Evolutionary conservation across 2,113 vertebrate species (phyloP).

Genomic region (Toxostoma redivivum): DNA sequence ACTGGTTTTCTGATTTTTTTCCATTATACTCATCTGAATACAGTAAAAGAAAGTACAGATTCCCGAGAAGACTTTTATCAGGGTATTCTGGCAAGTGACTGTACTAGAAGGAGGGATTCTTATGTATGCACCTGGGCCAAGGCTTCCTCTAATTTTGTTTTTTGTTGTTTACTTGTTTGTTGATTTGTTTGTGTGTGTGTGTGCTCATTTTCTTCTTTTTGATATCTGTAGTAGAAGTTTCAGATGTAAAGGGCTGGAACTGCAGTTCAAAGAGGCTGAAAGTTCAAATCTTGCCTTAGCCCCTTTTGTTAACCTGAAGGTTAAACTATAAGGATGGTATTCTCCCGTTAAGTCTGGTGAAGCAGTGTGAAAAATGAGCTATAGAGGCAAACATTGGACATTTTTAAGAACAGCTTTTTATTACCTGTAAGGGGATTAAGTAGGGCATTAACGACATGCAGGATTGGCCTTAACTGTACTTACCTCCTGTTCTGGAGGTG

Average conservation of each 20-base stretch:
- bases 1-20: not conserved
- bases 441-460: not conserved
- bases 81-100: not conserved
- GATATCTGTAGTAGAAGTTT: not conserved
- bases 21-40: not conserved
- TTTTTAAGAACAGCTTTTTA: not conserved
- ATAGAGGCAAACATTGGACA: not conserved
- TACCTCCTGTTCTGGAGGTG: not conserved
- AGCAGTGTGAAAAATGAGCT: not conserved
- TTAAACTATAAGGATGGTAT: not conserved
- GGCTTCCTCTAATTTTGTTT: not conserved
- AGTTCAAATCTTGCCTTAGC: not conserved
- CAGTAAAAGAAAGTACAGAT: not conserved
- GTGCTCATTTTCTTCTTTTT: not conserved
- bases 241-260: not conserved
- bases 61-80: not conserved
- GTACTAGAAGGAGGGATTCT: not conserved
- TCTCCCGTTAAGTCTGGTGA: not conserved
- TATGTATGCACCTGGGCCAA: not conserved
- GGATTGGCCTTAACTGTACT: not conserved
- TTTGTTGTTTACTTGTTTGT: rapidly evolving
- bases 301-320: not conserved
- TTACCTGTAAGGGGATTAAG: not conserved
- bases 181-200: no score
- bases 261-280: not conserved